Base-by-base conservation (phyloP, 2,797 vertebrate species). In the Cygnus olor region DNA sequence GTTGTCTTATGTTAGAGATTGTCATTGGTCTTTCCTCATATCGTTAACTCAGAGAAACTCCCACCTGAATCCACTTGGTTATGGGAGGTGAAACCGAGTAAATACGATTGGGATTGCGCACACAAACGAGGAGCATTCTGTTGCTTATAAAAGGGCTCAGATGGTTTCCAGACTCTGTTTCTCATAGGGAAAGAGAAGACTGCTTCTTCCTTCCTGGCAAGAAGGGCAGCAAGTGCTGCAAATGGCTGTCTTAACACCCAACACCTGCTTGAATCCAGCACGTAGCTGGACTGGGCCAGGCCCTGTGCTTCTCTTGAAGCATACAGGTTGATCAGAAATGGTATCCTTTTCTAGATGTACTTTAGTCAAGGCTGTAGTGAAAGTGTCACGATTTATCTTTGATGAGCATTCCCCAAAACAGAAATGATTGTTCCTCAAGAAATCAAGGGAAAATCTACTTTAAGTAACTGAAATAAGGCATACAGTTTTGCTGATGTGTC, bases 401-500 rank as follows among this genome's bases (percentile, higher is more conserved):
- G 53, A 27, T 32, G 25, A 70, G 34, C 25, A 28, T 53, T 64
- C 25, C 7, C 10, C 49, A 12, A 80, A 61, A 13, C 3, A 87
- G 45, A 91, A 93, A 36, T 66, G 38, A 32, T 27, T 53, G 20
- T 34, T 89, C 34, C 44, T 60, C 16, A 40, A 47, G 47, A 80
- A 92, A 57, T 80, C 68, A 51, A 15, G 42, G 64, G 24, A 73
- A 91, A 68, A 36, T 69, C 49, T 90, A 5, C 82, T 85, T 57
- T 45, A 60, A 34, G 19, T 38, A 70, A n/a, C 73, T 38, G 25
- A 71, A 94, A 76, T 54, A 7, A 61, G 17, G 42, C 24, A 47
- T 14, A 15, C 3, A 42, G 45, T 20, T 90, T 79, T 53, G 36
- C n/a, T 81, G 58, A 79, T 3, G n/a, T 0, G 0, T 11, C 6